These are phyloP conservation scores for Andrena haemorrhoa DNA, from an alignment of 2,888 invertebrate genomes.

Conservation along the genomic window DNA sequence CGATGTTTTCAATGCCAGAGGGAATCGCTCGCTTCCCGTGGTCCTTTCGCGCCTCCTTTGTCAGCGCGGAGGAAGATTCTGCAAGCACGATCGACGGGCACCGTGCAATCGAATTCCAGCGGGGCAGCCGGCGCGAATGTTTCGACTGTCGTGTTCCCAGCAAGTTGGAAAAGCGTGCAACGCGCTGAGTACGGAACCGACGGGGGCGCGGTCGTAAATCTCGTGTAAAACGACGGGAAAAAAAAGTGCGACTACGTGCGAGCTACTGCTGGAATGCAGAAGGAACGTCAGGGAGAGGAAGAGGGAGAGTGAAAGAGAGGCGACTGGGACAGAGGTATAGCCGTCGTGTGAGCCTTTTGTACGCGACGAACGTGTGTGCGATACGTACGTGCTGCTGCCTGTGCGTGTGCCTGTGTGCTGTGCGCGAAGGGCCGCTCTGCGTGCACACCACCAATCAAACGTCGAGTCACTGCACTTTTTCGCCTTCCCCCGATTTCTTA, in stretches of 20 bases:
- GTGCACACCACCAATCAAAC: constrained; percentile 66
- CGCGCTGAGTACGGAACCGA: not conserved
- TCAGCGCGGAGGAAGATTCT: not conserved
- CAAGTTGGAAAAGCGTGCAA: constrained; percentile 32
- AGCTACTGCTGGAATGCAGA: constrained; percentile 61
- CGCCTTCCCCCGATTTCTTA: constrained; percentile 24
- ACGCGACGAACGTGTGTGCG: constrained; percentile 8
- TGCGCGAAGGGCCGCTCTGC: constrained; percentile 62
- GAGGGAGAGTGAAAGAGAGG: constrained; percentile 25
- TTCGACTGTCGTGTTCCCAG: constrained; percentile 17
- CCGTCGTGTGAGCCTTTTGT: constrained; percentile 51
- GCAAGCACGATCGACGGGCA: constrained; percentile 6
- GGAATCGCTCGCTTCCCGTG: not conserved
- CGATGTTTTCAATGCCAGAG: not conserved
- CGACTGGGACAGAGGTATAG: constrained; percentile 9
- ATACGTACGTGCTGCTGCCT: constrained; percentile 18
- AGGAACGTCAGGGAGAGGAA: constrained; percentile 31
- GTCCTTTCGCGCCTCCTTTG: not conserved
- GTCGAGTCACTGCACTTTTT: constrained; percentile 63
- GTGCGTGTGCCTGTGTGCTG: constrained; percentile 10
- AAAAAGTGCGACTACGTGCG: constrained; percentile 48
- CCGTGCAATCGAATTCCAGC: constrained; percentile 18
- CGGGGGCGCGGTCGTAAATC: constrained; percentile 63
- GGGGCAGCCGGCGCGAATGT: constrained; percentile 12
- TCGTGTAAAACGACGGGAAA: constrained; percentile 41